Conservation (phyloP, 2,113 vertebrate species). For the Trogon surrucura region DNA sequence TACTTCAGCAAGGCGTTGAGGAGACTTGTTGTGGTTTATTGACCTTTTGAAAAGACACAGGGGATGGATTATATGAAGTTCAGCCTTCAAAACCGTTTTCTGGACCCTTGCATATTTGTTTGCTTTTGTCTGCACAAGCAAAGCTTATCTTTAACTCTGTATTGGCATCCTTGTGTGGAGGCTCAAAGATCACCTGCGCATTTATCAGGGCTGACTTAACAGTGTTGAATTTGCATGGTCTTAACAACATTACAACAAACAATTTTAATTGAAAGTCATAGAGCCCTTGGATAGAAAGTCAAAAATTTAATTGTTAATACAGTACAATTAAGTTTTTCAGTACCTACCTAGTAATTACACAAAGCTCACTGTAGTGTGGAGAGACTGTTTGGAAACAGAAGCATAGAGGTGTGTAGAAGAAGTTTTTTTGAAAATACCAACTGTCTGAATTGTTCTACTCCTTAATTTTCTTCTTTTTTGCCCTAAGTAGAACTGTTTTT, state of each 20-base stretch:
- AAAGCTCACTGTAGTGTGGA: not conserved
- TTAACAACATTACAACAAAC: not conserved
- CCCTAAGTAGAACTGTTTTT: not conserved
- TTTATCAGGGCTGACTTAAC: not conserved
- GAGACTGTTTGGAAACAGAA: not conserved
- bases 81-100: not conserved
- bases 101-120: not conserved
- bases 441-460: not conserved
- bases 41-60: not conserved
- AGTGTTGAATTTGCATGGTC: not conserved
- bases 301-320: not conserved
- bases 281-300: slow-evolving; percentile 13
- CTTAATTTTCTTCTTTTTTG: not conserved
- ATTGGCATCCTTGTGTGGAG: not conserved
- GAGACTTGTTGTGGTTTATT: not conserved
- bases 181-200: not conserved
- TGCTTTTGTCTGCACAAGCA: not conserved
- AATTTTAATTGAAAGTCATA: not conserved
- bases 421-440: not conserved
- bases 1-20: not conserved
- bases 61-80: not conserved
- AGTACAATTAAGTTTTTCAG: not conserved
- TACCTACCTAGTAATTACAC: not conserved
- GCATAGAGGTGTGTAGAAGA: not conserved
- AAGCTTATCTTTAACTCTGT: not conserved